These are phyloP conservation scores for Tipula unca DNA, from an alignment of 2,888 invertebrate genomes.

Conservation along the genomic window DNA sequence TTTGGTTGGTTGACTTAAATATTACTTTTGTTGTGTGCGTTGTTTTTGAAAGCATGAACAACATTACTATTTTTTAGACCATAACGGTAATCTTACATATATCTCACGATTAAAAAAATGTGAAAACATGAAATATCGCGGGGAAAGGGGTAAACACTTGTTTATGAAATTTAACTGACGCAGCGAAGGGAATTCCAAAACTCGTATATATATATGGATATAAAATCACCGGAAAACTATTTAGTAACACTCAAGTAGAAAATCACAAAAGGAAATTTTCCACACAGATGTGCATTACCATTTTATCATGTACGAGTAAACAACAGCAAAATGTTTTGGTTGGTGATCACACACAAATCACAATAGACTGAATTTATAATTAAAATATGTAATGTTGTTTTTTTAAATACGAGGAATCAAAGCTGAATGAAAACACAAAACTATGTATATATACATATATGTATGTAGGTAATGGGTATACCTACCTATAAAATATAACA, in stretches of 20 bases:
- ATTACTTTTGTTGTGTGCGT: background rate
- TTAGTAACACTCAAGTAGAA: background rate
- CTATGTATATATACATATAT: background rate
- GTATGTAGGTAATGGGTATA: too few species aligned
- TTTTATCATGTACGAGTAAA: background rate
- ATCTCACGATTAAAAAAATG: background rate
- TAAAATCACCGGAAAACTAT: background rate
- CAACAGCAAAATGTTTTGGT: background rate
- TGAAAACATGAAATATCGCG: background rate
- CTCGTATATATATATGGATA: background rate
- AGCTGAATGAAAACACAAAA: background rate
- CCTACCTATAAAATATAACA: background rate
- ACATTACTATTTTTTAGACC: background rate
- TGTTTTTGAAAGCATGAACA: background rate
- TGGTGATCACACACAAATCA: background rate
- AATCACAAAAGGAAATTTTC: background rate
- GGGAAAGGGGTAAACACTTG: background rate
- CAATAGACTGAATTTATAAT: background rate
- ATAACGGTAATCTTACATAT: background rate
- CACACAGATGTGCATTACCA: background rate
- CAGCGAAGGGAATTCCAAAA: background rate
- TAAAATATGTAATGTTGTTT: background rate
- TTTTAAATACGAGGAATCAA: background rate
- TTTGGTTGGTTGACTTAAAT: background rate
- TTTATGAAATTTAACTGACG: background rate